phyloP scores from a whole-genome alignment of 1,140 invertebrate genomes.

The Spodoptera litura region DNA sequence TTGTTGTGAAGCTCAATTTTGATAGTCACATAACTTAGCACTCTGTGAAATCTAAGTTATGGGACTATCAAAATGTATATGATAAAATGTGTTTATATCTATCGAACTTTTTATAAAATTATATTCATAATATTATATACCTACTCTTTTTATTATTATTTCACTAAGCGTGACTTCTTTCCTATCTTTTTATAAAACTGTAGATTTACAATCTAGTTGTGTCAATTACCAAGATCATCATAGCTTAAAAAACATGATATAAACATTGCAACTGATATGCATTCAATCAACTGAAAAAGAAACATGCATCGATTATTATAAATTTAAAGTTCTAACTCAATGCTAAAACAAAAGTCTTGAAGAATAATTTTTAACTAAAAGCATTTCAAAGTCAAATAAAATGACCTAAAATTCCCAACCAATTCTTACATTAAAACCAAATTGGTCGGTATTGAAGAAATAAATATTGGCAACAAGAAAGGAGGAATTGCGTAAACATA shows the following conservation, averaged over 20 bases:
- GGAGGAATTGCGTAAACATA: neutral
- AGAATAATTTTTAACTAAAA: neutral
- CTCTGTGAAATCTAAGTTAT: no score
- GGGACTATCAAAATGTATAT: no score
- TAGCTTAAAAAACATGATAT: no score
- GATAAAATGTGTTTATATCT: neutral
- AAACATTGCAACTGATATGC: neutral
- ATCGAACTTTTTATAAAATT: no score
- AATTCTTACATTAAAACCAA: no score
- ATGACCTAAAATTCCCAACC: neutral
- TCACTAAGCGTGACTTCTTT: no score
- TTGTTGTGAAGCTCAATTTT: conserved; percentile 13
- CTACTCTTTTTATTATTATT: no score
- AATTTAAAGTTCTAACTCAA: neutral
- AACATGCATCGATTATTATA: neutral
- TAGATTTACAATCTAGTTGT: no score
- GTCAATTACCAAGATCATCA: no score
- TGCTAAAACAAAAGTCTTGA: neutral
- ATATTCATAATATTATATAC: no score
- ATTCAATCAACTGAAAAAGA: neutral
- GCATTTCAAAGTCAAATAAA: neutral
- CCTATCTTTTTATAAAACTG: no score
- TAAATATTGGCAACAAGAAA: neutral
- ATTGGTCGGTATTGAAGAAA: neutral
- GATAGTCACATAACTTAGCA: neutral